Percentiles rank a stretch among this genome's conserved stretches.
Evolutionary conservation across 2,113 vertebrate genomes (phyloP).

Genomic region (Rhinopomastus cyanomelas): DNA sequence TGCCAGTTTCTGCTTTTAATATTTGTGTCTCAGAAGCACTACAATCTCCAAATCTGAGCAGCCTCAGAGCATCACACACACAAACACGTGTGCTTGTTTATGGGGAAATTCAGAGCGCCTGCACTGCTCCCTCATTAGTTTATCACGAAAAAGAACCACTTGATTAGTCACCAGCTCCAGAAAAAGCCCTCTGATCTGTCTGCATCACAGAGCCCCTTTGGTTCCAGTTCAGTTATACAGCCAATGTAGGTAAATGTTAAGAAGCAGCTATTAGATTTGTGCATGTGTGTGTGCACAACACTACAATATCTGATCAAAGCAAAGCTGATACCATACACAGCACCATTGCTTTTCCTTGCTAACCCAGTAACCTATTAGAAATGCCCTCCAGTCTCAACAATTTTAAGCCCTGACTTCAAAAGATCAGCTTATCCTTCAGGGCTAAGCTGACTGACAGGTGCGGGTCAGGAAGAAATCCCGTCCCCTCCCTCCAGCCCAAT

Average conservation of each 20-base stretch:
- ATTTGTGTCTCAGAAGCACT: not conserved
- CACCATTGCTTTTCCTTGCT: not conserved
- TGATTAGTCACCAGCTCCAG: not conserved
- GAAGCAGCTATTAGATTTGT: not conserved
- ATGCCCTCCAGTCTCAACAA: conserved; percentile 36
- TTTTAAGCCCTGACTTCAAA: conserved; percentile 50
- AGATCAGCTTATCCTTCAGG: conserved; percentile 4
- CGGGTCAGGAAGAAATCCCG: not conserved
- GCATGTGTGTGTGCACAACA: not conserved
- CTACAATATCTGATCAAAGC: conserved; percentile 26
- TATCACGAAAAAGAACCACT: not conserved
- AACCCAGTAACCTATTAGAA: conserved; percentile 30
- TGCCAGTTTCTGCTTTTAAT: not conserved
- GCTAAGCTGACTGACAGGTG: conserved; percentile 4
- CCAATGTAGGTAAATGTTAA: not conserved
- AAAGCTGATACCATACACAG: not conserved
- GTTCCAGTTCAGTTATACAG: not conserved
- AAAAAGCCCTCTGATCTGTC: not conserved
- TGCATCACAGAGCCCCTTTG: not conserved
- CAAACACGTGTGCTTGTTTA: not conserved
- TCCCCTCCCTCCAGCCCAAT: not conserved
- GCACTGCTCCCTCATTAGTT: not conserved
- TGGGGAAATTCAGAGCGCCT: not conserved
- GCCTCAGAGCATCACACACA: not conserved
- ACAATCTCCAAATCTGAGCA: not conserved